phyloP scores from a whole-genome alignment of 2,113 vertebrate genomes.

The Cephalopterus ornatus region DNA sequence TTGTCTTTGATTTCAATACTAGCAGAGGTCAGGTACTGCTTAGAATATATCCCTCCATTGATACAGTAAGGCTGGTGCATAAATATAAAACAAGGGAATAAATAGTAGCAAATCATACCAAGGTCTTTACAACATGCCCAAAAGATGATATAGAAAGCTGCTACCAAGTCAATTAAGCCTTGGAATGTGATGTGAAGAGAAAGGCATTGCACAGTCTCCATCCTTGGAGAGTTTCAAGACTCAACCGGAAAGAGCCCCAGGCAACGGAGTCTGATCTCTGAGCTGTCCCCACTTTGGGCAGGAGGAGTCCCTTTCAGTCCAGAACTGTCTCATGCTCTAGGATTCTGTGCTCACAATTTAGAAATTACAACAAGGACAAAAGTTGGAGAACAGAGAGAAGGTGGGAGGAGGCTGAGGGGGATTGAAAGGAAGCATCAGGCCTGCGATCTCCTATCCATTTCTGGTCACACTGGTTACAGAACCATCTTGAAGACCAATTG shows the following conservation, averaged over 20 bases:
- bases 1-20: neutral
- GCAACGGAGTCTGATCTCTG: neutral
- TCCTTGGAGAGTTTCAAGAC: neutral
- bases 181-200: neutral
- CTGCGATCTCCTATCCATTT: neutral
- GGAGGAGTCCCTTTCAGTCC: neutral
- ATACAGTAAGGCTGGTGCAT: neutral
- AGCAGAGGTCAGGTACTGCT: neutral
- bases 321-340: neutral
- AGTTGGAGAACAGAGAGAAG: neutral
- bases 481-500: neutral
- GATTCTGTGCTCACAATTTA: neutral
- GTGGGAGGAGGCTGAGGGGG: rapidly evolving
- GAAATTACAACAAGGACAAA: neutral
- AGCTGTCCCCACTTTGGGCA: neutral
- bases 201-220: neutral
- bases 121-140: neutral
- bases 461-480: neutral
- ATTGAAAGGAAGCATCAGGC: neutral
- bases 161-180: neutral
- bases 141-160: neutral
- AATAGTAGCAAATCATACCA: neutral
- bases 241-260: neutral
- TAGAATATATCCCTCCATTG: neutral
- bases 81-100: neutral